These are phyloP conservation scores for Maniola hyperantus DNA, from an alignment of 2,888 invertebrate genomes.

Conservation along the genomic window DNA sequence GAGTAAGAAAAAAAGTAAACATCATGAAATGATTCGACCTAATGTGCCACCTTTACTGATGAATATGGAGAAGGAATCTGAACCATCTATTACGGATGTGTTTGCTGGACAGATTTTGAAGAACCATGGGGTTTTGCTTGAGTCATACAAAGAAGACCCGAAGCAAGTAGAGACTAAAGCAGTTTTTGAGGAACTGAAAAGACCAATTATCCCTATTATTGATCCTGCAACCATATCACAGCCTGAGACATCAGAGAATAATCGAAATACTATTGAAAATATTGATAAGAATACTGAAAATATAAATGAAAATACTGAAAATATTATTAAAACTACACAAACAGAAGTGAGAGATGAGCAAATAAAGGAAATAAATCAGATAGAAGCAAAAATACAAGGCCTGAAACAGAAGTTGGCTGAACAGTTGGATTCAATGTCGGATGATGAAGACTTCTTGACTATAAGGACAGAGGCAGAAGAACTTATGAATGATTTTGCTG, in stretches of 20 bases:
- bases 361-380: constrained; percentile 71
- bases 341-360: constrained; percentile 56
- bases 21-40: constrained; percentile 70
- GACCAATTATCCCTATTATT: constrained; percentile 70
- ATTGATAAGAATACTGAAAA: constrained; percentile 62
- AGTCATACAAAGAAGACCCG: constrained; percentile 54
- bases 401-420: constrained; percentile 71
- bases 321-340: constrained; percentile 51
- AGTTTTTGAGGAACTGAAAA: constrained; percentile 54
- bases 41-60: constrained; percentile 75
- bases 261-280: constrained; percentile 24
- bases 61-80: constrained; percentile 76
- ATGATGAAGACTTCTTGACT: constrained; percentile 86
- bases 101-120: constrained; percentile 85
- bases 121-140: constrained; percentile 70
- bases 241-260: constrained; percentile 45
- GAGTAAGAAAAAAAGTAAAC: constrained; percentile 70
- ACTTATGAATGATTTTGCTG: constrained; percentile 77
- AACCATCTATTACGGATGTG: constrained; percentile 84
- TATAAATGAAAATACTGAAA: neutral
- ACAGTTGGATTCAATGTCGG: constrained; percentile 81
- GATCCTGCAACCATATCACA: constrained; percentile 70
- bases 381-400: constrained; percentile 85
- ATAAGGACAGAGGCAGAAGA: constrained; percentile 85
- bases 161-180: constrained; percentile 57